A percentile compares a stretch with the other conserved stretches of the same genome.
Evolutionary conservation across 2,888 invertebrate species (phyloP).

Genomic region (Drosophila mimetica): DNA sequence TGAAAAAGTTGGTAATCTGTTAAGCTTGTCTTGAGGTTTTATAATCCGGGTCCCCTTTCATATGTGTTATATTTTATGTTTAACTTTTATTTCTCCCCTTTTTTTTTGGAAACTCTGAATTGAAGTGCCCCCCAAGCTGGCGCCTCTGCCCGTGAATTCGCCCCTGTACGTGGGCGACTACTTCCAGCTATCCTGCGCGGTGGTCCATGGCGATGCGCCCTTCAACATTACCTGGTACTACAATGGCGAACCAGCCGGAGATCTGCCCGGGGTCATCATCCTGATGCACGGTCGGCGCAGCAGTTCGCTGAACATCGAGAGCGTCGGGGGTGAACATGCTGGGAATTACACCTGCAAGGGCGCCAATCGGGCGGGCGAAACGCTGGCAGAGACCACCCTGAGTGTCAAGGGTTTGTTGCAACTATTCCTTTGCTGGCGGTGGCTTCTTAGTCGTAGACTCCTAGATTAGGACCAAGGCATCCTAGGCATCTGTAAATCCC

Average conservation of each 20-base stretch:
- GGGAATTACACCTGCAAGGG: slow-evolving; percentile 91
- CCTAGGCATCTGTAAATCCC: slow-evolving; percentile 52
- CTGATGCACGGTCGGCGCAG: slow-evolving; percentile 86
- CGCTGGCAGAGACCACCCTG: slow-evolving; percentile 81
- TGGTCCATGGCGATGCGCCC: slow-evolving; percentile 92
- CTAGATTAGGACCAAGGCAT: slow-evolving; percentile 37
- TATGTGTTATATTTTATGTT: slow-evolving; percentile 35
- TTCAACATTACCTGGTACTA: slow-evolving; percentile 91
- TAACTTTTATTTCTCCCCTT: slow-evolving; percentile 23
- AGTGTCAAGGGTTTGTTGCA: slow-evolving; percentile 82
- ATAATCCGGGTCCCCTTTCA: background rate
- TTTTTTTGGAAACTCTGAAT: background rate
- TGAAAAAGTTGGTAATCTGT: too few species aligned
- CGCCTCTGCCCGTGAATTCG: slow-evolving; percentile 87
- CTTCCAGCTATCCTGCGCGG: slow-evolving; percentile 88
- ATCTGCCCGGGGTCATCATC: slow-evolving; percentile 76
- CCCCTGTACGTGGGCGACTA: slow-evolving; percentile 87
- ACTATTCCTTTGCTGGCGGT: background rate
- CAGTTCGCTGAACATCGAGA: slow-evolving; percentile 87
- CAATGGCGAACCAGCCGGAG: slow-evolving; percentile 84
- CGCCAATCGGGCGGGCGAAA: slow-evolving; percentile 86
- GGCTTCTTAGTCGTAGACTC: slow-evolving; percentile 37
- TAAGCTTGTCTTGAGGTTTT: too few species aligned
- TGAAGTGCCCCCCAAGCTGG: slow-evolving; percentile 87
- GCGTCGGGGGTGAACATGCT: slow-evolving; percentile 87